Evolutionary conservation across 2,113 vertebrate genomes (phyloP), one percentile per base, ranked within the genome.

Genomic region (Mirza zaza): DNA sequence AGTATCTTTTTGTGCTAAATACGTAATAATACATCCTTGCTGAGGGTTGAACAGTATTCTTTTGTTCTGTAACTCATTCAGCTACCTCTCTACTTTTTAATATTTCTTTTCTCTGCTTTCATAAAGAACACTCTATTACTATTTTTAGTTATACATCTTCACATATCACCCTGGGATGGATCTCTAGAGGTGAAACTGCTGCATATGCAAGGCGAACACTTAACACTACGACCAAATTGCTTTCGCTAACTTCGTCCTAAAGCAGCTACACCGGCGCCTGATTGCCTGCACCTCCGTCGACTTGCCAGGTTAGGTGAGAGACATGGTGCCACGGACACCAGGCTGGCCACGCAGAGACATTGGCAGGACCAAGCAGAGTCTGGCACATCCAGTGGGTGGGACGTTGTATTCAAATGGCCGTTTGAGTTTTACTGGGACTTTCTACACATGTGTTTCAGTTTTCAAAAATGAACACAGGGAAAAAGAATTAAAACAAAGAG

Each of bases 21-120:
- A 50, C 6, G 6, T 6, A 23, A 63, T 39, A 18, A 36, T 57
- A 42, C 67, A 8, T 42, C 23, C 34, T 50, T 45, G 8, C 25
- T 84, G 42, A 45, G 85, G 50, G 34, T 63, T 83, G 63, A 25
- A 27, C 76, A 91, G 36, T 84, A 65, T 45, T 85, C 3, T 20
- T 90, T 75, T 90, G 61, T 87, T 36, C 4, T 75, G 1, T 80
- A 83, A 87, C 42, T 93, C 50, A 90, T 52, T 87, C 57, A 77
- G 13, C 6, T 27, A 57, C 70, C 87, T 87, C n/a, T 82, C 27
- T 11, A 55, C 29, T 61, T 92, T 71, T 73, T 48, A 83, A 63
- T 29, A 48, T 59, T 70, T 45, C 1, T 61, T 76, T 84, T 59
- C 14, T 48, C 48, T 57, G 59, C 5, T 75, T 89, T 88, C 63